Conservation (phyloP, 2,113 vertebrate genomes). For the Riparia riparia region DNA sequence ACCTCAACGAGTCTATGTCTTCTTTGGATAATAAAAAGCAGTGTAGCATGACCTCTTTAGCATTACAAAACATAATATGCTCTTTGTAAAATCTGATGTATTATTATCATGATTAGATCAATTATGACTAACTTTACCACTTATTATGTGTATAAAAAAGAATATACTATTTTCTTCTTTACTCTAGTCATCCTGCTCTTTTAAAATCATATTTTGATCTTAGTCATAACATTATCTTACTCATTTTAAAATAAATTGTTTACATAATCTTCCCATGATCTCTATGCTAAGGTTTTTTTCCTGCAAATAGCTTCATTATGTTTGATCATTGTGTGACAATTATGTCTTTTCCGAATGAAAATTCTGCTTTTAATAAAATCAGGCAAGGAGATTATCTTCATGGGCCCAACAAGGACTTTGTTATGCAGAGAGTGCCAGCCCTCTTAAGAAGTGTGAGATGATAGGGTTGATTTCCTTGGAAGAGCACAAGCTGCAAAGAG, state of each 20-base stretch:
- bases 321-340: neutral
- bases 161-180: neutral
- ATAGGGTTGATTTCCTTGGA: neutral
- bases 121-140: neutral
- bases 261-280: neutral
- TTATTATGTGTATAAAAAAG: neutral
- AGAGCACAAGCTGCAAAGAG: neutral
- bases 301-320: neutral
- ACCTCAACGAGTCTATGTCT: neutral
- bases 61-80: neutral
- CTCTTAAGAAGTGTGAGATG: neutral
- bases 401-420: neutral
- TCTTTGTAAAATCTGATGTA: neutral
- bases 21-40: neutral
- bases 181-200: neutral
- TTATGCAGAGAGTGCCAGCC: neutral
- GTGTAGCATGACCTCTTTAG: neutral
- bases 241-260: slow-evolving; percentile 29
- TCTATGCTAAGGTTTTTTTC: neutral
- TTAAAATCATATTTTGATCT: neutral
- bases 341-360: neutral
- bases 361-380: slow-evolving; percentile 5
- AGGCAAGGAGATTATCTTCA: neutral
- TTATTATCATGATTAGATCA: neutral
- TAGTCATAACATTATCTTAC: neutral